Evolutionary conservation across 2,113 vertebrate species (phyloP).

Genomic region (Brachyhypopomus occidentalis): DNA sequence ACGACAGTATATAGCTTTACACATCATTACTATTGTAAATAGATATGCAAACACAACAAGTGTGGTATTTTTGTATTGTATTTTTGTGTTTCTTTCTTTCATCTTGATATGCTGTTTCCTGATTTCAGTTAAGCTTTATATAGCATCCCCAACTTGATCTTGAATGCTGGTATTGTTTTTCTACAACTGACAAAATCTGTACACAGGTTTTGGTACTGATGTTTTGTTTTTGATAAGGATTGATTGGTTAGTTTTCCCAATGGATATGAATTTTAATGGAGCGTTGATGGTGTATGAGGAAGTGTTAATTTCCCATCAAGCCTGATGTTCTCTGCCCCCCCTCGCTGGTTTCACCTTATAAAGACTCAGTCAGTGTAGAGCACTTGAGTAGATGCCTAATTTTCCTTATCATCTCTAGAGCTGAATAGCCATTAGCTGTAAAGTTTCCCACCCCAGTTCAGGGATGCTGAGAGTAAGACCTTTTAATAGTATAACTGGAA

Average conservation of each 20-base stretch:
- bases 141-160: neutral
- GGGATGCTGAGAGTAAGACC: neutral
- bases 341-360: no score
- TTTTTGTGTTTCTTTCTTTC: no score
- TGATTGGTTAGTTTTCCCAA: conserved; percentile 32
- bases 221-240: conserved; percentile 40
- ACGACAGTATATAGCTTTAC: no score
- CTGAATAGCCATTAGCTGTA: neutral
- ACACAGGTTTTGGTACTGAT: conserved; percentile 9
- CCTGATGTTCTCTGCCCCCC: no score
- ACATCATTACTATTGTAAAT: no score
- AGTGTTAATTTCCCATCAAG: neutral
- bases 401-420: no score
- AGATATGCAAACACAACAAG: no score
- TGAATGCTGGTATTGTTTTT: conserved; percentile 45
- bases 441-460: neutral
- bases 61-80: no score
- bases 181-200: conserved; percentile 51
- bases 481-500: neutral
- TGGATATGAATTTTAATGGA: neutral
- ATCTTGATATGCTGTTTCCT: no score
- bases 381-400: neutral
- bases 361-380: no score
- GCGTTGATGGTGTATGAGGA: neutral
- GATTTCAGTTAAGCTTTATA: no score